Base-by-base conservation (phyloP, 2,888 invertebrate species). In the Deilephila porcellus region DNA sequence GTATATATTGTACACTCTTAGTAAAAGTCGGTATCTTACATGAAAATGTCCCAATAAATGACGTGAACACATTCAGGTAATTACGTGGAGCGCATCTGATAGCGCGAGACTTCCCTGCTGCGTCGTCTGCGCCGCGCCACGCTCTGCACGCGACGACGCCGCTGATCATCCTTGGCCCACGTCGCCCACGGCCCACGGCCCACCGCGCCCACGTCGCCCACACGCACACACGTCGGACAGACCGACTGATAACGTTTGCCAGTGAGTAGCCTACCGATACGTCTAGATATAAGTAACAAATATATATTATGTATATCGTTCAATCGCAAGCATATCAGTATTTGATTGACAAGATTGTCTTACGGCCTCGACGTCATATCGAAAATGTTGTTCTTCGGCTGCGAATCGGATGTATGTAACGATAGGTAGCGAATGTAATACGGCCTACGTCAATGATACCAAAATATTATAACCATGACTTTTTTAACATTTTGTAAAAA, bases 31-130 rank as follows among this genome's bases (percentile, higher is more conserved):
- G 3, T 32, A 32, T 32, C 32, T 32, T 32, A 32, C 5, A 32
- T 32, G 32, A 32, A 32, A 32, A 32, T 32, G 32, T 59, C 59
- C 19, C 20, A 59, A 14, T 1, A 34, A 71, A 8, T 32, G 45
- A 11, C 11, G 45, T 37, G 8, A 6, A 56, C 6, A 20, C 25
- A 77, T 77, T 0, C 98, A 80, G 99, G 99, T 82, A 99, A 99
- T 93, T 94, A 94, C 88, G 94, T 94, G 85, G 94, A 94, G 88
- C 93, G 94, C 86, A 94, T 94, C 87, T 94, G 94, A 94, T 94
- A 94, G 94, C 94, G 93, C 86, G 87, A 87, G 81, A 77, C 86
- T 82, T 91, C 92, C 88, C 89, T 93, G 85, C 84, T 93, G 88
- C 92, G 93, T 77, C 93, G 94, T 76, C 87, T 93, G 83, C 90